Percentiles rank a stretch among this genome's conserved stretches.
Evolutionary conservation across 2,113 vertebrate genomes (phyloP).

Genomic region (Fukomys damarensis): DNA sequence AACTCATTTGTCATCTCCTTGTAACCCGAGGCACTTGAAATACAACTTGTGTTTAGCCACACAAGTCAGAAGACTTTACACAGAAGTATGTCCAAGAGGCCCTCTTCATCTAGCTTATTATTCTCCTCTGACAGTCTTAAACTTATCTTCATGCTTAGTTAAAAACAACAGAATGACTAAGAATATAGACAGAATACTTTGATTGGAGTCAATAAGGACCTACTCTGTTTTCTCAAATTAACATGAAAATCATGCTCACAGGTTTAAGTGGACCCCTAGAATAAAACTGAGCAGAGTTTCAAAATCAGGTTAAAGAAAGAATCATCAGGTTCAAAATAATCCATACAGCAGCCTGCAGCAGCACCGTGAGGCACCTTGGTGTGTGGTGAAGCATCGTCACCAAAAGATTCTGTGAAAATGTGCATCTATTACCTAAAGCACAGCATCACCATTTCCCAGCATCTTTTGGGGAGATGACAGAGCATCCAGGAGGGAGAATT

Average conservation of each 20-base stretch:
- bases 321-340: not conserved
- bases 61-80: not conserved
- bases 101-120: not conserved
- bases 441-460: not conserved
- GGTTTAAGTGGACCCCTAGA: not conserved
- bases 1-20: conserved; percentile 65
- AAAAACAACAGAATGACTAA: not conserved
- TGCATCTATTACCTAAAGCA: not conserved
- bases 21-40: conserved; percentile 58
- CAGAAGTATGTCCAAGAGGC: not conserved
- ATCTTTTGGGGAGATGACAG: not conserved
- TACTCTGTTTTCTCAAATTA: not conserved
- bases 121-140: conserved; percentile 3
- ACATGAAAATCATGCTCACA: not conserved
- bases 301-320: not conserved
- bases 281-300: conserved; percentile 17
- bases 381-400: not conserved
- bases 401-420: not conserved
- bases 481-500: not conserved
- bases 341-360: not conserved
- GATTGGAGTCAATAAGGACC: conserved; percentile 28
- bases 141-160: not conserved
- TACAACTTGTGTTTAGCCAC: conserved; percentile 21
- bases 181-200: not conserved
- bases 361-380: not conserved